phyloP scores from a whole-genome alignment of 2,113 vertebrate genomes.

The Pluvianellus socialis region DNA sequence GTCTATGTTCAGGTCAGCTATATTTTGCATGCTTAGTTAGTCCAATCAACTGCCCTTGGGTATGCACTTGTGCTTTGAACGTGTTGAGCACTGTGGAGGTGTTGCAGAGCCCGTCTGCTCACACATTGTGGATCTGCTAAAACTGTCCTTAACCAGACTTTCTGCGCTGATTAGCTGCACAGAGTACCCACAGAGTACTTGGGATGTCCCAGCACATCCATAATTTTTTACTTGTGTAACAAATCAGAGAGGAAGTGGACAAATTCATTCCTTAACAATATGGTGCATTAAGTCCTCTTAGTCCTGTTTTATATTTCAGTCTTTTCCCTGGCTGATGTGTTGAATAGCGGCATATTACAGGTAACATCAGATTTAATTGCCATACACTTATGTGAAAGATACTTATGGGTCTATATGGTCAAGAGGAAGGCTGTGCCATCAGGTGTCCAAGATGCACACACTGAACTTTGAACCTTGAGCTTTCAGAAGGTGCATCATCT shows the following conservation, averaged over 20 bases:
- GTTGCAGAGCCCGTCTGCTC: neutral
- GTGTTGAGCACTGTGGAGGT: neutral
- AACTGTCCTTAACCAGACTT: neutral
- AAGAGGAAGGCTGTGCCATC: neutral
- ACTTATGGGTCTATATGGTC: neutral
- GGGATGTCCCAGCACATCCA: neutral
- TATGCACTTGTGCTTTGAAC: neutral
- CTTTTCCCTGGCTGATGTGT: neutral
- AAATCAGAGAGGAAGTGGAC: neutral
- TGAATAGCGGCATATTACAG: neutral
- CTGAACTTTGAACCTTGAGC: neutral
- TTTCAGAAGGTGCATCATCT: neutral
- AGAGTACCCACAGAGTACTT: neutral
- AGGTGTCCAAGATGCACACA: neutral
- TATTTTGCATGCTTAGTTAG: neutral
- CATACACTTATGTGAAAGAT: neutral
- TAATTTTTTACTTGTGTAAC: neutral
- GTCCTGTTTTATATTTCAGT: neutral
- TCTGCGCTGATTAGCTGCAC: neutral
- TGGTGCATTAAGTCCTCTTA: neutral
- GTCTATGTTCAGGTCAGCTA: neutral
- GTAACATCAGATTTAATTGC: neutral
- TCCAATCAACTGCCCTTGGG: neutral
- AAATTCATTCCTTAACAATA: neutral
- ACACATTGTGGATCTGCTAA: neutral